A percentile compares a stretch with the other conserved stretches of the same genome.
Conservation (phyloP, 2,113 vertebrate genomes). For the Phainopepla nitens region DNA sequence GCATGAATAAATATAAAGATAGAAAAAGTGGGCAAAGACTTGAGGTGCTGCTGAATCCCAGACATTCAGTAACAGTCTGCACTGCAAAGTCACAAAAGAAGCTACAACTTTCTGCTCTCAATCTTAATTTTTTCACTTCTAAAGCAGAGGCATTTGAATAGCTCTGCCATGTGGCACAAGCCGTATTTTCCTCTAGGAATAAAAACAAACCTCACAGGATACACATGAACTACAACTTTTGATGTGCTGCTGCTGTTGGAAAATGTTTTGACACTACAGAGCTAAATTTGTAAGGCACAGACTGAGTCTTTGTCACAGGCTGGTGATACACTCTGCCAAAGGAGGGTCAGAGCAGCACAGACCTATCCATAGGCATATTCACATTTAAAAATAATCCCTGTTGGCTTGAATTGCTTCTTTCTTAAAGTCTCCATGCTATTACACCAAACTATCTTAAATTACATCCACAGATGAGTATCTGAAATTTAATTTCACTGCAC, state of each 20-base stretch:
- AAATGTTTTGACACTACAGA: background rate
- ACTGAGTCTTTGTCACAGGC: background rate
- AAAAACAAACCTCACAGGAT: background rate
- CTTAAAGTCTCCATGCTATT: background rate
- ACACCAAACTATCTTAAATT: background rate
- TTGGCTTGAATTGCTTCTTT: background rate
- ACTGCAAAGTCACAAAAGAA: background rate
- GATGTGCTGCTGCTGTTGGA: background rate
- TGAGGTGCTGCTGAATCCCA: rapidly evolving
- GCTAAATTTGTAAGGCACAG: background rate
- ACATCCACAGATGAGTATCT: background rate
- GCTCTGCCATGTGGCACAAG: background rate
- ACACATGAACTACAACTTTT: background rate
- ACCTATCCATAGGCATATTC: background rate
- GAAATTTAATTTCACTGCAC: background rate
- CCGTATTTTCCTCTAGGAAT: background rate
- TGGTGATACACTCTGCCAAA: background rate
- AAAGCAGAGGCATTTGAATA: background rate
- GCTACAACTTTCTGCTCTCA: background rate
- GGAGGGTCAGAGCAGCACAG: background rate
- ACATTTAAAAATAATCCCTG: background rate
- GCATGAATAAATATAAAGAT: background rate
- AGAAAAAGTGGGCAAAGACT: background rate
- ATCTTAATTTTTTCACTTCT: background rate
- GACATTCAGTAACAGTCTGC: background rate